These are phyloP conservation scores for Trematomus loennbergii DNA, from an alignment of 2,113 vertebrate genomes.

Conservation along the genomic window DNA sequence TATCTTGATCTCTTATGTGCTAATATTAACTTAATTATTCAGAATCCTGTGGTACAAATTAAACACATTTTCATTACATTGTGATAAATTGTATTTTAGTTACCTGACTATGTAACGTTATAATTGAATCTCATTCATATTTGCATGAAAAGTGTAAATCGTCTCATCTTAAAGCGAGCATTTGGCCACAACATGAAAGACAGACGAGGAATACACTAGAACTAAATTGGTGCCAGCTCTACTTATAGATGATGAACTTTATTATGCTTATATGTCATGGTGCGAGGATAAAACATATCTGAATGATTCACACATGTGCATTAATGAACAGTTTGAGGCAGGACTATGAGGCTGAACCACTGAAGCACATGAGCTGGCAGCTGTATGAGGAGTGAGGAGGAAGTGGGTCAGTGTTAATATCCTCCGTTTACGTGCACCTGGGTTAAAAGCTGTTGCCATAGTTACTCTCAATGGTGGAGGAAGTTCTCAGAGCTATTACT, in stretches of 20 bases:
- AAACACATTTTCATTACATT: background rate
- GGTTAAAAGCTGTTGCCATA: slow-evolving; percentile 33
- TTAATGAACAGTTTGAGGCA: slow-evolving; percentile 8
- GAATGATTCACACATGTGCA: slow-evolving; percentile 11
- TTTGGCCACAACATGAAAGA: slow-evolving; percentile 1
- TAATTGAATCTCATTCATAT: background rate
- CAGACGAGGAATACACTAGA: background rate
- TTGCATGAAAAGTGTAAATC: background rate
- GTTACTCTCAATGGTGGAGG: slow-evolving; percentile 9
- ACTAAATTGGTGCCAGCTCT: background rate
- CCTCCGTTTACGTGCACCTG: slow-evolving; percentile 20
- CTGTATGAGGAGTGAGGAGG: slow-evolving; percentile 5
- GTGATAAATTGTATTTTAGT: background rate
- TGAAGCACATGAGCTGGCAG: slow-evolving; percentile 30
- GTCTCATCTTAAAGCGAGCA: background rate
- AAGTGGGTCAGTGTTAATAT: slow-evolving; percentile 50
- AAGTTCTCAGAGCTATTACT: background rate
- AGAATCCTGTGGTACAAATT: background rate
- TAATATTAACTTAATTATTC: background rate
- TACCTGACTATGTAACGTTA: background rate
- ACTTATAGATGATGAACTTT: background rate
- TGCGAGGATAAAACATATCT: background rate
- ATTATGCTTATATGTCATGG: background rate
- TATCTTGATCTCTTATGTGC: background rate
- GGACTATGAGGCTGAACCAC: slow-evolving; percentile 17